These are phyloP conservation scores for Schizothorax lantsangensis DNA, from an alignment of 2,797 vertebrate genomes.

Conservation along the genomic window DNA sequence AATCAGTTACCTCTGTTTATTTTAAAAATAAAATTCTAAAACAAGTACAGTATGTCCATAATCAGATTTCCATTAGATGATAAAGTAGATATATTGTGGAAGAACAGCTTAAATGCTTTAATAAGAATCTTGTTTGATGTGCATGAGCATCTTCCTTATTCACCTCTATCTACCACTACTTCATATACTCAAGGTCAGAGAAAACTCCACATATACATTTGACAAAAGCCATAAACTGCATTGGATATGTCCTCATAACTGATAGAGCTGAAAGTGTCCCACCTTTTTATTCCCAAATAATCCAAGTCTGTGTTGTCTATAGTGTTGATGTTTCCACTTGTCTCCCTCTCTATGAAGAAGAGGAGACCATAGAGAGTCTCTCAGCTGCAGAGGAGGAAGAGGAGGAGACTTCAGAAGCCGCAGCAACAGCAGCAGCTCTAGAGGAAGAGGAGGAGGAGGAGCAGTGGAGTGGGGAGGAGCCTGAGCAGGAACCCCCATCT, in stretches of 20 bases:
- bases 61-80: background rate
- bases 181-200: conserved; percentile 27
- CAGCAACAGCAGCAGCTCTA: conserved; percentile 84
- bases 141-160: conserved; percentile 1
- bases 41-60: background rate
- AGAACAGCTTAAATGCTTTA: background rate
- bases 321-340: conserved; percentile 90
- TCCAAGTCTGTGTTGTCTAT: conserved; percentile 88
- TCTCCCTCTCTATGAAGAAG: conserved; percentile 87
- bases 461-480: conserved; percentile 86
- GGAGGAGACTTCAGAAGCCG: conserved; percentile 83
- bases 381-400: conserved; percentile 81
- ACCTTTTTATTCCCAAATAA: conserved; percentile 76
- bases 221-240: conserved; percentile 55
- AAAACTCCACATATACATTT: conserved; percentile 61
- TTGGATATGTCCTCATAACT: conserved; percentile 37
- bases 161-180: background rate
- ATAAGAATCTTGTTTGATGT: background rate
- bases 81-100: background rate
- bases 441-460: conserved; percentile 83
- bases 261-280: conserved; percentile 79
- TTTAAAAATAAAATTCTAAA: background rate
- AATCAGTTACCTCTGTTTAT: background rate
- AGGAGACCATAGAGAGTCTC: conserved; percentile 90
- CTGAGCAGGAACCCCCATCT: conserved; percentile 78